These are phyloP conservation scores for Drosophila funebris DNA, from an alignment of 1,140 invertebrate species.

Conservation along the genomic window DNA sequence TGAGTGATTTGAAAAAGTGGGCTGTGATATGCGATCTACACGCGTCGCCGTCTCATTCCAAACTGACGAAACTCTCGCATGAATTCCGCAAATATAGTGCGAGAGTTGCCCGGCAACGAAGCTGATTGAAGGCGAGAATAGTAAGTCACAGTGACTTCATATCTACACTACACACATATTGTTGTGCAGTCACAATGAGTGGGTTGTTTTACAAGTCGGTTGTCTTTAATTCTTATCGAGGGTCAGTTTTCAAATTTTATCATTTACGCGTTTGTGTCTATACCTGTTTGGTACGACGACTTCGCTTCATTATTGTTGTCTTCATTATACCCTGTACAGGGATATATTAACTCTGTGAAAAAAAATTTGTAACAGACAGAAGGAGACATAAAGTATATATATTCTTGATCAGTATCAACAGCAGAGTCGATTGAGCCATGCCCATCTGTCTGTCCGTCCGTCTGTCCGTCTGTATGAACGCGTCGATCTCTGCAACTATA, in stretches of 20 bases:
- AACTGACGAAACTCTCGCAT: constrained; percentile 39
- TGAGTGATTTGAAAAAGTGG: too few relatives aligned
- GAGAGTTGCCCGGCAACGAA: neutral
- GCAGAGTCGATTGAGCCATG: too few relatives aligned
- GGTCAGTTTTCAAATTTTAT: too few relatives aligned
- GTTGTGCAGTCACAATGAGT: neutral
- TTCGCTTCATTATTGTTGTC: too few relatives aligned
- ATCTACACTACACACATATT: neutral
- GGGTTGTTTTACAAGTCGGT: neutral
- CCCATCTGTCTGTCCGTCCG: too few relatives aligned
- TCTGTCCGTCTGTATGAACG: too few relatives aligned
- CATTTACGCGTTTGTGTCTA: neutral
- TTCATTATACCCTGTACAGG: too few relatives aligned
- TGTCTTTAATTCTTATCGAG: neutral
- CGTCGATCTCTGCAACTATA: too few relatives aligned
- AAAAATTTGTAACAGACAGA: too few relatives aligned
- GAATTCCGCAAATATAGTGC: constrained; percentile 33
- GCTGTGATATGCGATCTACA: neutral
- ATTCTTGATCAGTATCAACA: too few relatives aligned
- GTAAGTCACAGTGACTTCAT: neutral
- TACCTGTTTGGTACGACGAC: neutral
- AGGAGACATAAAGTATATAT: too few relatives aligned
- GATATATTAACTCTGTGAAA: too few relatives aligned
- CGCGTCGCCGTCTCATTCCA: constrained; percentile 1
- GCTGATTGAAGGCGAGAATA: neutral